Conservation (phyloP, 2,888 invertebrate species). For the Lycia hirtaria region DNA sequence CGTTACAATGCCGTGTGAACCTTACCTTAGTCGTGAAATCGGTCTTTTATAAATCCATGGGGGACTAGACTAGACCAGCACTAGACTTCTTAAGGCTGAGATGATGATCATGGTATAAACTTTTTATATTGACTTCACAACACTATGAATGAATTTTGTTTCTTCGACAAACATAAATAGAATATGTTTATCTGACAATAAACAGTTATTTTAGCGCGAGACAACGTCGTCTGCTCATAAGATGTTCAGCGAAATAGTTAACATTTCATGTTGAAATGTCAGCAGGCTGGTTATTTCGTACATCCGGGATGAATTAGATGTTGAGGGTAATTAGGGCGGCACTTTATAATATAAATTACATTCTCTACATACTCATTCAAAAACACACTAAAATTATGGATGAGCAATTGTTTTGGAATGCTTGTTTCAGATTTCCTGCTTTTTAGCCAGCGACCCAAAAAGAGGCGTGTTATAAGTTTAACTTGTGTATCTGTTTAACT, state of each 20-base stretch:
- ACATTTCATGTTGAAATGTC: slow-evolving; percentile 18
- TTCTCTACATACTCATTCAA: background rate
- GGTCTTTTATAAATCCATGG: too few species aligned
- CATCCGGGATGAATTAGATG: slow-evolving; percentile 1
- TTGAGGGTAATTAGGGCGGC: background rate
- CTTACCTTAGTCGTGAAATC: too few species aligned
- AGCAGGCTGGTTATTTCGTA: slow-evolving; percentile 6
- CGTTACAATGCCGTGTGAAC: too few species aligned
- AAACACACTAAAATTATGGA: background rate
- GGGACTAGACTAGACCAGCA: too few species aligned
- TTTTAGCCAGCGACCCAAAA: too few species aligned
- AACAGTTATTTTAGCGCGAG: slow-evolving; percentile 15
- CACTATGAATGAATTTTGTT: background rate
- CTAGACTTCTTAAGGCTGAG: too few species aligned
- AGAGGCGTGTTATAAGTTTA: too few species aligned
- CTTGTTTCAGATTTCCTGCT: too few species aligned
- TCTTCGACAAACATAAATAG: background rate
- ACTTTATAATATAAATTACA: background rate
- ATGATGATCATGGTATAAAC: too few species aligned
- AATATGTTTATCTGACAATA: background rate
- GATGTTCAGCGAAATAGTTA: slow-evolving; percentile 4
- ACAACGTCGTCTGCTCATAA: slow-evolving; percentile 16
- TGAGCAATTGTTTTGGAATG: background rate
- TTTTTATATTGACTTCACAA: too few species aligned
- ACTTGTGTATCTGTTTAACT: too few species aligned